Evolutionary conservation across 1,140 invertebrate species (phyloP).

Genomic region (Drosophila azteca): DNA sequence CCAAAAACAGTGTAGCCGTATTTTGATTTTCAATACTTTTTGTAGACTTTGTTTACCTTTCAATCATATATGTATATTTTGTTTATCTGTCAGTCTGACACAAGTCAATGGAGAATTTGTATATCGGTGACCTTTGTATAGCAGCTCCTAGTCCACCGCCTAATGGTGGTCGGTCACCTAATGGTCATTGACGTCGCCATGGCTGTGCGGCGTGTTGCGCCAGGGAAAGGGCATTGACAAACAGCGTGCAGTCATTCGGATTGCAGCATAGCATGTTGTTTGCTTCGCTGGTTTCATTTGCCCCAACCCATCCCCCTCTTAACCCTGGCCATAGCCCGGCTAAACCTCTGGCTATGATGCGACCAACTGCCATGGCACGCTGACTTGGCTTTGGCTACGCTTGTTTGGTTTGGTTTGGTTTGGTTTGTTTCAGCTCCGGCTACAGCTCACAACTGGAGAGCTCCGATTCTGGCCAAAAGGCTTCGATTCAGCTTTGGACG

Average conservation of each 20-base stretch:
- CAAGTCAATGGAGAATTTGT: no score
- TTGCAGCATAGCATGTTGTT: constrained; percentile 80
- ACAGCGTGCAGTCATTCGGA: constrained; percentile 73
- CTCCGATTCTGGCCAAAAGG: constrained; percentile 12
- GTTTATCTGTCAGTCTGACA: no score
- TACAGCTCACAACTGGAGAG: background rate
- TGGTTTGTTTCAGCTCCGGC: constrained; percentile 46
- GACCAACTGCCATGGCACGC: constrained; percentile 63
- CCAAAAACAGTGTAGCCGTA: no score
- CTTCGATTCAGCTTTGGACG: constrained; percentile 40
- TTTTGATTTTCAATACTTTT: no score
- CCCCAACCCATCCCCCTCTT: constrained; percentile 19
- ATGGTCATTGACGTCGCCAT: background rate
- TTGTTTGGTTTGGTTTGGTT: constrained; percentile 77
- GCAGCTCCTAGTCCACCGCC: no score
- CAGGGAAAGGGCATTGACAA: constrained; percentile 48
- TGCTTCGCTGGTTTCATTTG: constrained; percentile 80
- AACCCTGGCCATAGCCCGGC: constrained; percentile 27
- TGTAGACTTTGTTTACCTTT: no score
- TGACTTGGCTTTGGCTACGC: constrained; percentile 73
- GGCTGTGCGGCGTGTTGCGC: background rate
- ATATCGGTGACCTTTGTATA: no score
- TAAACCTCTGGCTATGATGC: constrained; percentile 57
- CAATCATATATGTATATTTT: no score
- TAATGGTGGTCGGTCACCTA: background rate